Base-by-base conservation (phyloP, 2,797 vertebrate species). In the Fistularia commersonii region DNA sequence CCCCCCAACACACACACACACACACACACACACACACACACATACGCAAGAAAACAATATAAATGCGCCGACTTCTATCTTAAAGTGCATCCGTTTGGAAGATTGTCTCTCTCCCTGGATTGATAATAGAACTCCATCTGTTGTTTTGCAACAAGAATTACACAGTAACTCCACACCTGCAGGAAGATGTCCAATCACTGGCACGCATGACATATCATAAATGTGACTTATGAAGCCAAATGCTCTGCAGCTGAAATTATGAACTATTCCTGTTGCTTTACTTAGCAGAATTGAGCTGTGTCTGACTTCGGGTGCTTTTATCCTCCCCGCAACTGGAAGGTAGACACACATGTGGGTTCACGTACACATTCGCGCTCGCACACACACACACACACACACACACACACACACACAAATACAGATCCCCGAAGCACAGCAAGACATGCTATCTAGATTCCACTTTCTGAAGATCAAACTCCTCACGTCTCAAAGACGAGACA, bases 381-480 rank as follows among this genome's bases (percentile, higher is more conserved):
- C 13, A 23, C 41, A 46, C 54, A 32, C 43, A 6, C 47, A 23
- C 2, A 23, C 31, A 35, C 46, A 50, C 13, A 23, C 41, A 46
- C 54, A 32, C 43, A 6, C 47, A 35, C 39, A 48, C 40, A 36
- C 14, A 34, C 45, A 10, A 41, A 53, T 61, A 43, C 23, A 65
- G 36, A 74, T 75, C 62, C 71, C 73, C 6, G 37, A 80, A 73
- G 76, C 72, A 73, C 72, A 76, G 76, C 63, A 59, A 83, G 71
- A 61, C 76, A 72, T 61, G 65, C 53, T 74, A 72, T 65, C 77
- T 65, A 69, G 67, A 81, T 80, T 77, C 71, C 64, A 64, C 66
- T 69, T 82, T 80, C 66, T 74, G 66, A 79, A 81, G 80, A 86
- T 87, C 84, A 84, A 82, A 78, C 80, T 73, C 57, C 58, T 82